phyloP scores from a whole-genome alignment of 2,888 invertebrate species.

The Pediacus dermestoides region DNA sequence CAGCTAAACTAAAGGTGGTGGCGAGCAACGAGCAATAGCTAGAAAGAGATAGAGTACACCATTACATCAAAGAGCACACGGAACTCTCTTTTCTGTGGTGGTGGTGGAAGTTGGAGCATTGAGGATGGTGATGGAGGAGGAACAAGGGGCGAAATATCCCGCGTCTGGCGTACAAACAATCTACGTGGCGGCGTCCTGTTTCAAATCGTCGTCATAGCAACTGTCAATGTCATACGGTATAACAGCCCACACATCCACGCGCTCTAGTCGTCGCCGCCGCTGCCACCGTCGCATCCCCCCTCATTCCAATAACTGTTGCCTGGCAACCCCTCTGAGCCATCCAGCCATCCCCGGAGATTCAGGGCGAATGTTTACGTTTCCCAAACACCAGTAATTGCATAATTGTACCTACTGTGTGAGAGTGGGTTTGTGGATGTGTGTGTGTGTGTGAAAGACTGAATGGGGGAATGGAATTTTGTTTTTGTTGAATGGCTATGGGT shows the following conservation, averaged over 20 bases:
- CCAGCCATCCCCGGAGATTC: slow-evolving; percentile 17
- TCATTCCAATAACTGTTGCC: no score
- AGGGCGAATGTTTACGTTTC: slow-evolving; percentile 40
- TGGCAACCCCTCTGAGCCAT: no score
- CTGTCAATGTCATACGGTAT: slow-evolving; percentile 37
- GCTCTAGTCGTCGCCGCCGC: slow-evolving; percentile 12
- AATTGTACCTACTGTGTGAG: no score
- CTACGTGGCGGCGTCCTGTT: slow-evolving; percentile 32
- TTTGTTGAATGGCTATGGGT: no score
- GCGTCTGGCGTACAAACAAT: no score
- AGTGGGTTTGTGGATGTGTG: no score
- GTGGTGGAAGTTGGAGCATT: neutral
- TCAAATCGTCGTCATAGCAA: slow-evolving; percentile 35
- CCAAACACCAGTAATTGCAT: slow-evolving; percentile 36
- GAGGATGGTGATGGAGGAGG: slow-evolving; percentile 10
- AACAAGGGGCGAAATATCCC: slow-evolving; percentile 4
- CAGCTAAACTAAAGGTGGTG: no score
- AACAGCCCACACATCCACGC: slow-evolving; percentile 13
- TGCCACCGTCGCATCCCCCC: slow-evolving; percentile 9
- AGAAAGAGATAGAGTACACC: no score
- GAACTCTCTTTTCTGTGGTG: neutral
- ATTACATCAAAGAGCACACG: neutral
- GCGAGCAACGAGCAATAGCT: no score
- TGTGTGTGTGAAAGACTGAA: no score
- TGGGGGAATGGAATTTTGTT: no score